These are phyloP conservation scores for Sanderia malayensis DNA, from an alignment of 30 jellyfish, hydroid and myxozoan species.

Conservation along the genomic window DNA sequence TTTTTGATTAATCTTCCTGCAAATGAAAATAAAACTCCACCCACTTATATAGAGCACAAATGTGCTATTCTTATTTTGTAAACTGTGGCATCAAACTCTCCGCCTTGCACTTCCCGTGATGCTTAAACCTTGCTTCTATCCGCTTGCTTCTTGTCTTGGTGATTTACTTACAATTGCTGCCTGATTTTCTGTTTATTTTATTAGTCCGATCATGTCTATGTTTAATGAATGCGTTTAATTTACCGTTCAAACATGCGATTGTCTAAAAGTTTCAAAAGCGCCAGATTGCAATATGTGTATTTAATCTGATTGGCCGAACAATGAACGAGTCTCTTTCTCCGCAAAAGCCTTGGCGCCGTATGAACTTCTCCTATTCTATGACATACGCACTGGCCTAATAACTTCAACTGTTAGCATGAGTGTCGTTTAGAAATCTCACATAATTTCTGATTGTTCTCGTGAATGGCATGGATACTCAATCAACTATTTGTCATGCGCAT, in stretches of 20 bases:
- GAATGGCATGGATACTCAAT: conserved; percentile 24
- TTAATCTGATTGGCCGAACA: conserved; percentile 76
- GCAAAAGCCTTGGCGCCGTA: conserved; percentile 71
- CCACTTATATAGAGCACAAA: conserved; percentile 47
- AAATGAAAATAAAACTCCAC: conserved; percentile 56
- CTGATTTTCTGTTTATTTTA: conserved; percentile 73
- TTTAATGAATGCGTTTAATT: conserved; percentile 68
- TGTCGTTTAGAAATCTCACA: conserved; percentile 32
- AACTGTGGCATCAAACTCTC: conserved; percentile 31
- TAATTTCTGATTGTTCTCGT: conserved; percentile 42
- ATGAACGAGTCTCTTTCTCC: conserved; percentile 44
- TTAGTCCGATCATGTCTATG: conserved; percentile 70
- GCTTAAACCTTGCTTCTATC: conserved; percentile 2
- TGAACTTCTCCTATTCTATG: conserved; percentile 37
- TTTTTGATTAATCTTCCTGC: conserved; percentile 37
- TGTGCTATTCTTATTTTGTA: conserved; percentile 11
- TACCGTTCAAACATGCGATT: conserved; percentile 74
- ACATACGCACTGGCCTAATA: conserved; percentile 50
- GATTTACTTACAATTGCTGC: conserved; percentile 47
- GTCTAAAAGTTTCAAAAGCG: conserved; percentile 81
- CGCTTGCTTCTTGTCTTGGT: conserved; percentile 7
- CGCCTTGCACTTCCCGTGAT: conserved; percentile 31
- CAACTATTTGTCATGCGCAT: conserved; percentile 12
- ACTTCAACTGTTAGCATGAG: conserved; percentile 25
- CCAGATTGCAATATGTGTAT: conserved; percentile 77